These are phyloP conservation scores for Meiosimyza platycephala DNA, from an alignment of 2,888 invertebrate species.

Conservation along the genomic window DNA sequence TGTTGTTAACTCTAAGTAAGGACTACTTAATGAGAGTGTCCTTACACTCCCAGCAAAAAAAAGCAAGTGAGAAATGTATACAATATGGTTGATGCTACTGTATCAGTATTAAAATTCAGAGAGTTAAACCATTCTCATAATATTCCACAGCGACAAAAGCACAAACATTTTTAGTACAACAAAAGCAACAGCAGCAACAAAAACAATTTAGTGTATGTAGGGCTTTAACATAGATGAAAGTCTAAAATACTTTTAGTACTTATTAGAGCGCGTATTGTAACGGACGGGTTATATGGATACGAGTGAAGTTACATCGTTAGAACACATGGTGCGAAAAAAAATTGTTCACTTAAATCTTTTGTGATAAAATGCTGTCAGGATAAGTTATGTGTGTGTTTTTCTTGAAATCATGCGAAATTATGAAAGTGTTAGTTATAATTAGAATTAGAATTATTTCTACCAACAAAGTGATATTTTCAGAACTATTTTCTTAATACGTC, in stretches of 20 bases:
- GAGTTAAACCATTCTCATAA: no score
- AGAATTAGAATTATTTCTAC: no score
- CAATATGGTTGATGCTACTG: conserved; percentile 9
- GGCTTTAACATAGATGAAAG: conserved; percentile 49
- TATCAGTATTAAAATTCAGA: no score
- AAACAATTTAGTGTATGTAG: conserved; percentile 42
- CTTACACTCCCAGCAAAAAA: no score
- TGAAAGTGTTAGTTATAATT: no score
- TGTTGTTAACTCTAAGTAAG: not conserved
- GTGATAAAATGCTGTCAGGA: no score
- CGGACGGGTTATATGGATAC: conserved; percentile 58
- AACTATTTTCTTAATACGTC: no score
- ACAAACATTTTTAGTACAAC: conserved; percentile 15
- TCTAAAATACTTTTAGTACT: conserved; percentile 63
- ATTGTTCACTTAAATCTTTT: no score
- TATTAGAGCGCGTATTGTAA: conserved; percentile 64
- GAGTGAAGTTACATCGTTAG: not conserved
- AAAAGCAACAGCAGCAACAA: conserved; percentile 7
- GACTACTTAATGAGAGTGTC: not conserved
- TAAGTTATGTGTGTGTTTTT: no score
- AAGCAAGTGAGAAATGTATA: no score
- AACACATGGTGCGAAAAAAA: not conserved
- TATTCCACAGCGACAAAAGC: conserved; percentile 35
- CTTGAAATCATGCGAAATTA: no score
- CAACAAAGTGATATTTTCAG: no score